Conservation (phyloP, 1,140 invertebrate genomes). For the Campodea augens region DNA sequence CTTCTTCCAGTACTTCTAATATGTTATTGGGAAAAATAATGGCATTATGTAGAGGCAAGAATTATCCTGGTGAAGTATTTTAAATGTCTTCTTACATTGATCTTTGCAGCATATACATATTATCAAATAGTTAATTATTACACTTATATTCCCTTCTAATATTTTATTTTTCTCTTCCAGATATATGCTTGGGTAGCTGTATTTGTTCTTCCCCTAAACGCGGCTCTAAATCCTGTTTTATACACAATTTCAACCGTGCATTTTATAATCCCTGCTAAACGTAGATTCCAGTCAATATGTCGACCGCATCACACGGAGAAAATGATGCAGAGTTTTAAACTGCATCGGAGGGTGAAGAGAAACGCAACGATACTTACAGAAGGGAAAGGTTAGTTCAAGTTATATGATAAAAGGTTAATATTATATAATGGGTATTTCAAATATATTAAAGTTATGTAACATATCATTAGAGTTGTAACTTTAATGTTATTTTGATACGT, state of each 20-base stretch:
- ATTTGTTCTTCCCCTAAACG: slow-evolving; percentile 34
- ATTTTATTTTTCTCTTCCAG: slow-evolving; percentile 11
- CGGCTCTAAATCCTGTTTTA: slow-evolving; percentile 33
- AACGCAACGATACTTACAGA: too few species aligned
- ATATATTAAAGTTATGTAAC: too few species aligned
- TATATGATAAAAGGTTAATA: too few species aligned
- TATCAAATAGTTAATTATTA: neutral
- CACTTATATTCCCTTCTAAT: neutral
- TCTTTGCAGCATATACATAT: neutral
- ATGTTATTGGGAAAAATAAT: neutral
- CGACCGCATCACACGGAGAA: too few species aligned
- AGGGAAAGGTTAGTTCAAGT: too few species aligned
- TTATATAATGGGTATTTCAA: too few species aligned
- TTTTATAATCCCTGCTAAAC: slow-evolving; percentile 16
- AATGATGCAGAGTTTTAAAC: too few species aligned
- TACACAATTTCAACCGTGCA: slow-evolving; percentile 31
- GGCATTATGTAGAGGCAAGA: neutral
- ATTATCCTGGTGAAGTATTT: neutral
- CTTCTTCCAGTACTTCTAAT: neutral
- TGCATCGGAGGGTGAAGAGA: too few species aligned
- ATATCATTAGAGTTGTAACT: too few species aligned
- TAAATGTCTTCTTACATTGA: neutral
- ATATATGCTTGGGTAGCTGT: slow-evolving; percentile 36
- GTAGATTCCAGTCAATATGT: too few species aligned
- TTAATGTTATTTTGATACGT: too few species aligned